Evolutionary conservation across 2,797 vertebrate species (phyloP).

Genomic region (Chiroxiphia lanceolata): DNA sequence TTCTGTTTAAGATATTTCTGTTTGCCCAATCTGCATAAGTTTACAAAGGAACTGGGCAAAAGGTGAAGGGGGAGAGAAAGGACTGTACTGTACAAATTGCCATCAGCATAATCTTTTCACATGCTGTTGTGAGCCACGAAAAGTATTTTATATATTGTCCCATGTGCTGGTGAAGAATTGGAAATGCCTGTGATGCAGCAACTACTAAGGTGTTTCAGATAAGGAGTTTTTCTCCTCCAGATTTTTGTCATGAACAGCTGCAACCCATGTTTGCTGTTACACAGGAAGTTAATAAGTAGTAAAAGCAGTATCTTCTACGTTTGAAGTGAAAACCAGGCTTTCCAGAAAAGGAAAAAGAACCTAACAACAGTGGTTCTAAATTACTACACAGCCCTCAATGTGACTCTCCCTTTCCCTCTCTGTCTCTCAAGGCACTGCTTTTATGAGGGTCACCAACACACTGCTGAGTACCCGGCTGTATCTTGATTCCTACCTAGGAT

Average conservation of each 20-base stretch:
- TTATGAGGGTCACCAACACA: background rate
- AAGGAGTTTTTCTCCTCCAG: background rate
- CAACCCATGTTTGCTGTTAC: background rate
- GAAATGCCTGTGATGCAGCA: background rate
- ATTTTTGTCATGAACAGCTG: background rate
- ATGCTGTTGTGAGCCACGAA: background rate
- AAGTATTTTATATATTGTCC: background rate
- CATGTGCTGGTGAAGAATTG: background rate
- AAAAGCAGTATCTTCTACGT: background rate
- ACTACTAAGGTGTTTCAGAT: background rate
- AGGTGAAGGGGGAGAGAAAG: background rate
- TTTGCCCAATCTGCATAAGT: background rate
- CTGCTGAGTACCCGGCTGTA: background rate
- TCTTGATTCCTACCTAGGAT: background rate
- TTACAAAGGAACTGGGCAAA: background rate
- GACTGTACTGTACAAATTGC: background rate
- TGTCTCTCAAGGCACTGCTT: background rate
- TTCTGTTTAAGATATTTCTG: background rate
- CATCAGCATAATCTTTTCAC: background rate
- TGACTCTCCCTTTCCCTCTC: background rate
- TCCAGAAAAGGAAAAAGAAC: background rate
- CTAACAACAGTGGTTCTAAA: background rate
- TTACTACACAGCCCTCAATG: background rate
- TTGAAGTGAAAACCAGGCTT: background rate
- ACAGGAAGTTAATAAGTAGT: background rate